A percentile compares a stretch with the other conserved stretches of the same genome.
Conservation (phyloP, 2,888 invertebrate genomes). For the Hydroisotoma schaefferi region DNA sequence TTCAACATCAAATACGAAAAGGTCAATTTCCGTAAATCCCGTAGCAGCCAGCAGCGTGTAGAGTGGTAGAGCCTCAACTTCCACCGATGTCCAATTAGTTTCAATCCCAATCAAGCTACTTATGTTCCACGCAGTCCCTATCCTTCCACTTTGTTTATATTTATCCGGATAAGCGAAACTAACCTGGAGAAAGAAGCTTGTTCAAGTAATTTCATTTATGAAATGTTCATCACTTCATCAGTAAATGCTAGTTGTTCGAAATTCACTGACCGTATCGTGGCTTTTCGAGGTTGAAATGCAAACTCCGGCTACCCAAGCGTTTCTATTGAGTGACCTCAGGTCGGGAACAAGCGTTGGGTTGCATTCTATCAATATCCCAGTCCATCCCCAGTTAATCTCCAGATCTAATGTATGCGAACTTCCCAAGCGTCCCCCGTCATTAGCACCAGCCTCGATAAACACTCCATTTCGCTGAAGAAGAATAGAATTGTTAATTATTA, state of each 20-base stretch:
- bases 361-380: conserved; percentile 30
- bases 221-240: background rate
- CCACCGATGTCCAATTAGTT: conserved; percentile 10
- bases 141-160: conserved; percentile 9
- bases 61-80: conserved; percentile 13
- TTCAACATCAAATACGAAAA: conserved; percentile 20
- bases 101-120: background rate
- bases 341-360: conserved; percentile 19
- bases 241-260: background rate
- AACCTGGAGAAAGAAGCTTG: background rate
- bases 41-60: conserved; percentile 14
- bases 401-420: conserved; percentile 19
- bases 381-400: conserved; percentile 24
- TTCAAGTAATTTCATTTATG: background rate
- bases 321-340: conserved; percentile 14
- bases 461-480: conserved; percentile 22
- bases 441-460: conserved; percentile 28
- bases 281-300: conserved; percentile 22
- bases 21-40: conserved; percentile 11
- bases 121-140: conserved; percentile 4
- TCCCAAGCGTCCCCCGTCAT: conserved; percentile 12
- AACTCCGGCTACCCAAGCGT: conserved; percentile 27
- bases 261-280: no score
- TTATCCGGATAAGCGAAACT: conserved; percentile 16
- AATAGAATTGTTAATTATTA: background rate